phyloP scores from a whole-genome alignment of 1,140 invertebrate genomes.

The Panagrolaimus sp. region DNA sequence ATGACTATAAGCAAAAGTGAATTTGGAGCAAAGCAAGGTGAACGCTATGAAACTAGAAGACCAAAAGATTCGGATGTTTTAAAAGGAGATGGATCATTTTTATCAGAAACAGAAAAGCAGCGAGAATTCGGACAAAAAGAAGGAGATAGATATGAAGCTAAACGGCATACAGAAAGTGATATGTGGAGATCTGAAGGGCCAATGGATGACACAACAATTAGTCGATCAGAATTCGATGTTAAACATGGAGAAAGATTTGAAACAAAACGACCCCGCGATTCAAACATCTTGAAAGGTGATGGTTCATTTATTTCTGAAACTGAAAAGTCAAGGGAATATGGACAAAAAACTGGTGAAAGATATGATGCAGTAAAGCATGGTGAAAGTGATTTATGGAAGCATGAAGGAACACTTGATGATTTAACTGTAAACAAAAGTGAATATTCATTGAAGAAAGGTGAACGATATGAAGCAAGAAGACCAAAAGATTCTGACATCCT shows the following conservation, averaged over 20 bases:
- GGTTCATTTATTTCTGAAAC: slow-evolving; percentile 16
- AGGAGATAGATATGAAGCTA: slow-evolving; percentile 7
- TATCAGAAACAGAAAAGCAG: neutral
- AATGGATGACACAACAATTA: neutral
- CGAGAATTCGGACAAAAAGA: neutral
- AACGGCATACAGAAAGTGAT: neutral
- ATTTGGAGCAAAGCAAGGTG: neutral
- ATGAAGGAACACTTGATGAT: neutral
- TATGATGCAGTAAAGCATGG: neutral
- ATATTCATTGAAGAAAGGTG: slow-evolving; percentile 14
- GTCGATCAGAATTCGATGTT: slow-evolving; percentile 14
- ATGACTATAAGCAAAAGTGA: neutral
- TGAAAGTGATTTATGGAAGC: neutral
- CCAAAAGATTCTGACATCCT: slow-evolving; percentile 12
- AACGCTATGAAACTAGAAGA: neutral
- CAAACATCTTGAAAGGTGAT: slow-evolving; percentile 30
- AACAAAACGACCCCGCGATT: slow-evolving; percentile 19
- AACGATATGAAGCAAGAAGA: slow-evolving; percentile 18
- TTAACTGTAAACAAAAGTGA: neutral
- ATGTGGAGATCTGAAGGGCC: neutral
- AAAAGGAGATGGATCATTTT: slow-evolving; percentile 9
- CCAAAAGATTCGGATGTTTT: slow-evolving; percentile 6
- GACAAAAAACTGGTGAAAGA: neutral
- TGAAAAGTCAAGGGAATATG: neutral
- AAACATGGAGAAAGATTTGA: slow-evolving; percentile 27